Base-by-base conservation (phyloP, 2,888 invertebrate species). In the Alitta virens region DNA sequence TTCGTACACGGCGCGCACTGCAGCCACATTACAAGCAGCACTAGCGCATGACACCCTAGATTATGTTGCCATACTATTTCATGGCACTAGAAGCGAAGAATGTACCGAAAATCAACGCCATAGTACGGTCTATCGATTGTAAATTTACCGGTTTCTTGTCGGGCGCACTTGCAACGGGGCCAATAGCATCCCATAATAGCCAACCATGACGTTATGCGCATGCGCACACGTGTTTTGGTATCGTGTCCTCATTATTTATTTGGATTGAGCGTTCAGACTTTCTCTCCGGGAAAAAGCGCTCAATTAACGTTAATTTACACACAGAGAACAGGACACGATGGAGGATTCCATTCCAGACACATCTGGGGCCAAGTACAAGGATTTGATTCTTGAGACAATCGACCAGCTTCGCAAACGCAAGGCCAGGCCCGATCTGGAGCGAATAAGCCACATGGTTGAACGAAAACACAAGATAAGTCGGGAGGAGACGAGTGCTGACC, bases 351-450 rank as follows among this genome's bases (percentile, higher is more conserved):
- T 46, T 5, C 18, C 21, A 24, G 40, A 21, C 42, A 76, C 75
- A 75, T 62, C 71, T 5, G 65, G 63, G 27, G 63, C 67, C 24
- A 75, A 74, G 64, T 70, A 71, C 84, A 87, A 89, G 83, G 88
- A 89, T 74, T 86, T 88, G 79, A 91, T 92, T 80, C 85, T 92
- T 75, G 90, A 91, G 79, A 90, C 91, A 75, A 91, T 92, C 79
- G 91, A 92, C 84, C 90, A 91, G 81, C 85, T 92, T 78, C 88
- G 91, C 71, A 87, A 88, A 65, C 86, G 92, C 74, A 92, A 92
- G 85, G 91, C 92, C 60, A 87, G 92, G 63, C 92, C 92, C 56
- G 91, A 92, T 81, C 86, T 90, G 68, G 88, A 90, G 78, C 87
- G 91, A 73, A 92, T 92, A 78, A 90, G 90, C 83, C 90, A 90